Evolutionary conservation across 2,113 vertebrate genomes (phyloP).

Genomic region (Paramormyrops kingsleyae): DNA sequence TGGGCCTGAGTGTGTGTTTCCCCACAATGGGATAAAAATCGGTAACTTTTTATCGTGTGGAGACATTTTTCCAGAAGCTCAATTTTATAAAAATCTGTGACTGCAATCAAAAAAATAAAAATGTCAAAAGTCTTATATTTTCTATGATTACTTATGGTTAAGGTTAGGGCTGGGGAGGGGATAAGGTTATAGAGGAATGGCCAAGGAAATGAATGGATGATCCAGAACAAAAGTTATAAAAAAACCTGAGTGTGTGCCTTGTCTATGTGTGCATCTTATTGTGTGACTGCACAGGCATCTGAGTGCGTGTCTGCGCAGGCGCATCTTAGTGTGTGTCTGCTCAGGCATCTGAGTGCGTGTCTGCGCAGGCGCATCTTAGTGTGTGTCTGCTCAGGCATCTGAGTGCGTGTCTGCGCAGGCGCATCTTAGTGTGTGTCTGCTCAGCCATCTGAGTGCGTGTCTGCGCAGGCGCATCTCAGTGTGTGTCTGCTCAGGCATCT

Average conservation of each 20-base stretch:
- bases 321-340: not conserved
- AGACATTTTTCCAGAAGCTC: not conserved
- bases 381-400: no score
- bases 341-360: not conserved
- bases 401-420: no score
- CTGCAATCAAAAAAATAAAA: not conserved
- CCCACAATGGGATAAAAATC: not conserved
- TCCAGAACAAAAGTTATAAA: not conserved
- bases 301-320: not conserved
- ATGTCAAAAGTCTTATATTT: not conserved
- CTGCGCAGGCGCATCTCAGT: not conserved
- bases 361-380: no score
- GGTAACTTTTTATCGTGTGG: not conserved
- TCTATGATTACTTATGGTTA: not conserved
- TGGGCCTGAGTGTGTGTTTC: slow-evolving; percentile 9
- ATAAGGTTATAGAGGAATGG: not conserved
- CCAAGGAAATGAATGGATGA: not conserved
- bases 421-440: no score
- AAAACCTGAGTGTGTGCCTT: not conserved
- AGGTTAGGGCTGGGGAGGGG: not conserved
- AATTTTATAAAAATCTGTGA: not conserved
- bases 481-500: no score
- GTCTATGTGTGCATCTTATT: not conserved
- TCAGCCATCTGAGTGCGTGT: not conserved
- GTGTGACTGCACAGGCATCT: not conserved